Evolutionary conservation across 1,140 invertebrate species (phyloP).

Genomic region (Macrotrachela quadricornifera): DNA sequence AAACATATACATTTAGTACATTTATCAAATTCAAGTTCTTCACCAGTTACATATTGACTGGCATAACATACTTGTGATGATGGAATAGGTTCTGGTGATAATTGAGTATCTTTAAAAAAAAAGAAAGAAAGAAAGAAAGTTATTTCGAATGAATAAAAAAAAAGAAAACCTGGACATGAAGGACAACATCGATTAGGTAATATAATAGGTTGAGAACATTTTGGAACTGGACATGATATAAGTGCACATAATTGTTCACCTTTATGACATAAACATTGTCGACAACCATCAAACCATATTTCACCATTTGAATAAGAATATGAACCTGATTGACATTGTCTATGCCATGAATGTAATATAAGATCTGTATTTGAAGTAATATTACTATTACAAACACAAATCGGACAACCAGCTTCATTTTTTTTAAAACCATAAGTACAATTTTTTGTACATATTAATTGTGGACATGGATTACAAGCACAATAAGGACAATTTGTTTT

Average conservation of each 20-base stretch:
- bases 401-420: constrained; percentile 32
- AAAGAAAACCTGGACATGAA: constrained; percentile 26
- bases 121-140: background rate
- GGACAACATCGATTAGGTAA: constrained; percentile 29
- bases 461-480: constrained; percentile 14
- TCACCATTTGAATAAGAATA: constrained; percentile 24
- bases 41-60: constrained; percentile 28
- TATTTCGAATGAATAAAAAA: background rate
- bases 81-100: background rate
- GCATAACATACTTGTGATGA: constrained; percentile 24
- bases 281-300: constrained; percentile 34
- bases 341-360: constrained; percentile 9
- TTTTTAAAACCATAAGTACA: constrained; percentile 30
- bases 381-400: constrained; percentile 33
- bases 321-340: constrained; percentile 14
- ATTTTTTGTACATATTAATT: constrained; percentile 28
- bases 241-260: constrained; percentile 34
- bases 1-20: constrained; percentile 36
- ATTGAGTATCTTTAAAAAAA: background rate
- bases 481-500: constrained; percentile 14
- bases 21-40: constrained; percentile 30
- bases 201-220: constrained; percentile 27
- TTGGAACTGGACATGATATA: constrained; percentile 28
- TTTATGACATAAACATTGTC: constrained; percentile 32
- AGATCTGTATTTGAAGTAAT: constrained; percentile 5